phyloP scores from a whole-genome alignment of 1,140 invertebrate species.

The Palaemon carinicauda region DNA sequence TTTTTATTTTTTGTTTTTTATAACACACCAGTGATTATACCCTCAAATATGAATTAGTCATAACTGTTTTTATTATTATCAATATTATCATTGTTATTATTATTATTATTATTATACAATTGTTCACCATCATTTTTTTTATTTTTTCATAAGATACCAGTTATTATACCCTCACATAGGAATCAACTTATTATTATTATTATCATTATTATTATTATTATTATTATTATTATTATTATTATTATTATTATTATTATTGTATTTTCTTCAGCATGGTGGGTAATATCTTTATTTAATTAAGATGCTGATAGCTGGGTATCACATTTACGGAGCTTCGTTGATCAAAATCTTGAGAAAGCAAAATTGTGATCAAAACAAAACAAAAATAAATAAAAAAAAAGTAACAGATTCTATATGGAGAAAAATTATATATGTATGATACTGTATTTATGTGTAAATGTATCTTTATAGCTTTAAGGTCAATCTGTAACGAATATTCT shows the following conservation, averaged over 20 bases:
- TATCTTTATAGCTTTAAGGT: constrained; percentile 19
- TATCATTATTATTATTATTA: background rate
- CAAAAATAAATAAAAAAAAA: background rate
- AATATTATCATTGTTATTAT: background rate
- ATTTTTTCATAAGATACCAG: background rate
- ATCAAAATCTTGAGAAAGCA: background rate
- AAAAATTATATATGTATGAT: constrained; percentile 15
- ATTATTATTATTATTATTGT: background rate
- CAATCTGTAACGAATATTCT: constrained; percentile 7
- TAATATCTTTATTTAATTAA: too few relatives aligned
- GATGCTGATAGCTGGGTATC: too few relatives aligned
- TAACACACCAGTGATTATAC: too few relatives aligned
- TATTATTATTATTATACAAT: background rate
- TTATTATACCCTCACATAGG: too few relatives aligned
- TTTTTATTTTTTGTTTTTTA: too few relatives aligned
- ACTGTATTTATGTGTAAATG: constrained; percentile 40
- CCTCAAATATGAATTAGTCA: too few relatives aligned
- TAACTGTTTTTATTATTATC: background rate
- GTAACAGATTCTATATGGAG: constrained; percentile 11
- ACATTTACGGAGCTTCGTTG: background rate
- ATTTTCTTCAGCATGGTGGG: too few relatives aligned
- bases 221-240: background rate
- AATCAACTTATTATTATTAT: background rate
- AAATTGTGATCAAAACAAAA: constrained; percentile 14
- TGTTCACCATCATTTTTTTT: too few relatives aligned